Conservation (phyloP, 2,797 vertebrate species). For the Urophycis tenuis region DNA sequence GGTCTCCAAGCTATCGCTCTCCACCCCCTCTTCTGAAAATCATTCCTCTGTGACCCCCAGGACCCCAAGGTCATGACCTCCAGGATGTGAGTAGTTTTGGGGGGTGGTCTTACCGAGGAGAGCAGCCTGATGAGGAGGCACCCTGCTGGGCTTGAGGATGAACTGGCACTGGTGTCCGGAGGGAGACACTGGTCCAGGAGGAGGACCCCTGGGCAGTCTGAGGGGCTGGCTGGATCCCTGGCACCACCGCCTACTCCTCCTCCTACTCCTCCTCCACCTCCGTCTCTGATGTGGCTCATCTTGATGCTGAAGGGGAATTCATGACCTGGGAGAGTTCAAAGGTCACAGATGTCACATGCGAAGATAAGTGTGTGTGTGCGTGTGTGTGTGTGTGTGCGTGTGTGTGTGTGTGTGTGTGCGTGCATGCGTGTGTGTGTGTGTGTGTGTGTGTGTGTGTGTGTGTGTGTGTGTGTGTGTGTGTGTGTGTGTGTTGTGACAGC, state of each 20-base stretch:
- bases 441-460: not conserved
- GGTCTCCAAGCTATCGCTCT: too few species aligned
- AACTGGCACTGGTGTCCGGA: conserved; percentile 90
- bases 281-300: conserved; percentile 87
- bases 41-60: not conserved
- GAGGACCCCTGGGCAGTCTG: conserved; percentile 75
- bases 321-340: conserved; percentile 74
- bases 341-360: conserved; percentile 28
- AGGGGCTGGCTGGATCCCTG: conserved; percentile 55
- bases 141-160: conserved; percentile 84
- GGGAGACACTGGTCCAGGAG: conserved; percentile 83
- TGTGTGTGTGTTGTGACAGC: not conserved
- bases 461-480: not conserved
- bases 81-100: not conserved
- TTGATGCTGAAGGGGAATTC: conserved; percentile 94
- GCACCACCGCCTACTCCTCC: conserved; percentile 45
- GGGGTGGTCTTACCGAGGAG: conserved; percentile 70
- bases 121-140: conserved; percentile 61
- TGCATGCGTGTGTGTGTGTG: too few species aligned
- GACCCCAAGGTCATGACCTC: not conserved
- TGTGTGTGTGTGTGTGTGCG: too few species aligned
- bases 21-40: not conserved
- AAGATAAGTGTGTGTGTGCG: conserved; percentile 7
- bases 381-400: too few species aligned
- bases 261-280: conserved; percentile 37